Evolutionary conservation across 2,888 invertebrate species (phyloP), one percentile per base, ranked within the genome.

Genomic region (Bombylius discolor): DNA sequence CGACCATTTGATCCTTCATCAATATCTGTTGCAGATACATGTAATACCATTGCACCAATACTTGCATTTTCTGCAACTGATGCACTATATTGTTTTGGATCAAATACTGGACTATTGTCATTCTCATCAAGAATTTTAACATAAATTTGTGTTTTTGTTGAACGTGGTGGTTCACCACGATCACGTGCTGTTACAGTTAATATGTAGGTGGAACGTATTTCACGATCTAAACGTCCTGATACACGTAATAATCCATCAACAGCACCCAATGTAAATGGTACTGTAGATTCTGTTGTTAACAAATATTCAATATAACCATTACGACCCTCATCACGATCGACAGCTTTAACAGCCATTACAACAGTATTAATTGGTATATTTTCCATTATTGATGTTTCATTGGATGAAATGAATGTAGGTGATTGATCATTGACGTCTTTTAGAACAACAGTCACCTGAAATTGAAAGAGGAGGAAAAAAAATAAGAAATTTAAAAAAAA

Each of bases 381-480:
- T 77, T 94, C 94, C 58, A 84, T 79, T 14, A 94, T 83, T 45
- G 84, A 76, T 42, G 91, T 89, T 67, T 83, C 81, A 67, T 88
- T 87, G 32, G 86, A 80, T 5, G 89, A 85, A 61, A 87, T 80
- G 73, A 95, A 92, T 67, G 84, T 84, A 5, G 95, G 95, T 45
- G 87, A 82, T 80, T 90, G 87, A 71, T 96, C 95, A 76, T 96
- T 95, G 60, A 92, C 87, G 73, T 96, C 95, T 69, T 88, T 84
- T 54, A 96, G 78, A 60, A 85, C 82, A 62, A 95, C 85, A 52
- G 86, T 87, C 56, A 94, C 92, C 92, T 93, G 39, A 42, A 42
- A 42, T 8, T 42, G 5, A 11, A 11, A 42, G 11, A 42, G 5
- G 1, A 42, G 11, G 5, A 42, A 5, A 11, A 42, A 11, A 42